Evolutionary conservation across 2,113 vertebrate species (phyloP), one percentile per base, ranked within the genome.

Genomic region (Chunga burmeisteri): DNA sequence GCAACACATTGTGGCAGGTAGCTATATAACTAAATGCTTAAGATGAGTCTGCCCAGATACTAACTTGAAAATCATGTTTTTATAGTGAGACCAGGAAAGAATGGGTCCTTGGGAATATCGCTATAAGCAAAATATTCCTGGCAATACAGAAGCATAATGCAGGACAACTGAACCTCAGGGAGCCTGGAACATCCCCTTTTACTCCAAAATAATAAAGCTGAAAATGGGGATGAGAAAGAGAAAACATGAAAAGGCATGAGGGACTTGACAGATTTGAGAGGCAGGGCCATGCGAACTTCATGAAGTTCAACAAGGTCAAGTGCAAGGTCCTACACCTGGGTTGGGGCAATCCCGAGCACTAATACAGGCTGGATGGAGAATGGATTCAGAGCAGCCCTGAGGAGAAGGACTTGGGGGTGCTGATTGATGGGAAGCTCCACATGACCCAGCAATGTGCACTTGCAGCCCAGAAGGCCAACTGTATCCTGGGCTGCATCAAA

Each of bases 101-200:
- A 49, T 5, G 6, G 13, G 6, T 4, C 29, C n/a, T 72, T 30
- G 11, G 12, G 19, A 67, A 59, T 63, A 84, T 17, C 0, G 0
- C 11, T 90, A 27, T 52, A 29, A 85, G 19, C 15, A 74, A 82
- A 88, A 67, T 5, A 4, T 62, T 59, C 15, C 32, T 44, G 16
- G 10, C 3, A 3, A 1, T 44, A 34, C 0, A 61, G 30, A 65
- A 66, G 3, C 22, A 29, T n/a, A 78, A 40, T 27, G 47, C 62
- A 88, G 47, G 47, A 70, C 63, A 86, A 7, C 0, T 15, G 25
- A 71, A 67, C 3, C 7, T 82, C 71, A 38, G 32, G 11, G 7
- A 74, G 4, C 30, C 56, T 63, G 44, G 46, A 88, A 89, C 9
- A 88, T 5, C 16, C 7, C 17, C 5, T 14, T 73, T 56, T 9